Evolutionary conservation across 2,888 invertebrate species (phyloP).

Genomic region (Glyphotaelius pellucidus): DNA sequence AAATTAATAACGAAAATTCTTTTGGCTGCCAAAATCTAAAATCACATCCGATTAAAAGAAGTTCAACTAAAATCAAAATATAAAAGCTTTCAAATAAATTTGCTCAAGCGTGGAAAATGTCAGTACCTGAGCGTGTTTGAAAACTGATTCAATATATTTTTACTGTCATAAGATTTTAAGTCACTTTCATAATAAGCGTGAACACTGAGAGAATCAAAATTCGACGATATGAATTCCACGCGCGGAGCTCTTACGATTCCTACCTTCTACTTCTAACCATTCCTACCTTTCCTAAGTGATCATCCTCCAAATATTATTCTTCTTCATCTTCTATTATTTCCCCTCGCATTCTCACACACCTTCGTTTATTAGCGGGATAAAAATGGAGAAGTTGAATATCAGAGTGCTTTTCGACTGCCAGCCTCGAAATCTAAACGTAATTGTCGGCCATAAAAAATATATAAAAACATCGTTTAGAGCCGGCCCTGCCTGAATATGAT

Average conservation of each 20-base stretch:
- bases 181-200: not conserved
- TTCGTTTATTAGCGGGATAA: constrained; percentile 27
- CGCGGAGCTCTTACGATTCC: not conserved
- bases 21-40: too few relatives aligned
- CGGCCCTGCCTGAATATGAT: constrained; percentile 30
- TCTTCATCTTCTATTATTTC: not conserved
- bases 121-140: not conserved
- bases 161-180: not conserved
- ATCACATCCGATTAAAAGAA: too few relatives aligned
- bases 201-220: not conserved
- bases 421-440: constrained; percentile 43
- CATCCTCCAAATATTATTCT: not conserved
- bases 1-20: too few relatives aligned
- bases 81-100: not conserved
- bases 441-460: constrained; percentile 32
- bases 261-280: not conserved
- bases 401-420: constrained; percentile 10
- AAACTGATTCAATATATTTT: not conserved
- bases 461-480: constrained; percentile 34
- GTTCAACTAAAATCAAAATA: not conserved
- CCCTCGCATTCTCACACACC: not conserved
- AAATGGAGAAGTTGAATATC: constrained; percentile 22
- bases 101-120: not conserved
- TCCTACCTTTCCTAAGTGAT: not conserved
- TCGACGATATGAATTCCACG: constrained; percentile 16